A percentile compares a stretch with the other conserved stretches of the same genome.
phyloP scores from a whole-genome alignment of 2,888 invertebrate genomes.

The Melanophora roralis region DNA sequence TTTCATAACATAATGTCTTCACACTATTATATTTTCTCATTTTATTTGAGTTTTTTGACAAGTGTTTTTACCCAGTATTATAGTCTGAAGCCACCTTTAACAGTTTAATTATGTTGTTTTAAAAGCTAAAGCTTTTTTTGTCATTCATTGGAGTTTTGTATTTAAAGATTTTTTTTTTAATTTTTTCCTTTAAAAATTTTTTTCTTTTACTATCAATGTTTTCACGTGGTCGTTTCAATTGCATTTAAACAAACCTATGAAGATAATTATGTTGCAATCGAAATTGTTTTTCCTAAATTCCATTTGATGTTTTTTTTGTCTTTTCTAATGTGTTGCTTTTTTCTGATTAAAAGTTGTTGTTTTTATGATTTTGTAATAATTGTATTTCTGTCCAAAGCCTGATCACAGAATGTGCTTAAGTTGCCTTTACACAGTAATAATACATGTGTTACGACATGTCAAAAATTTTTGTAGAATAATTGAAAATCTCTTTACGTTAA shows the following conservation, averaged over 20 bases:
- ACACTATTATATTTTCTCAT: too few relatives aligned
- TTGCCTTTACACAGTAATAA: too few relatives aligned
- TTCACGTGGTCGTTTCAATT: slow-evolving; percentile 29
- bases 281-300: background rate
- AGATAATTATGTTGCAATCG: slow-evolving; percentile 47
- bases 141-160: background rate
- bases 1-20: too few relatives aligned
- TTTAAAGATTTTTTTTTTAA: background rate
- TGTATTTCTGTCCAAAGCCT: slow-evolving; percentile 21
- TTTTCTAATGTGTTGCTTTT: background rate
- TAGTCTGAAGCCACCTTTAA: too few relatives aligned
- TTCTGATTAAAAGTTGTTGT: slow-evolving; percentile 8
- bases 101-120: slow-evolving; percentile 44
- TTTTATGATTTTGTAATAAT: slow-evolving; percentile 44
- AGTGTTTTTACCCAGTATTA: too few relatives aligned
- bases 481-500: too few relatives aligned
- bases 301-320: background rate
- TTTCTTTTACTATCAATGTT: background rate
- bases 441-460: too few relatives aligned
- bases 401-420: slow-evolving; percentile 14
- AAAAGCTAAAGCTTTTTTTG: slow-evolving; percentile 10
- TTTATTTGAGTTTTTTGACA: too few relatives aligned
- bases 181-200: slow-evolving; percentile 8
- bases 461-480: background rate
- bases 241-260: slow-evolving; percentile 17